Evolutionary conservation across 2,113 vertebrate species (phyloP).

Genomic region (Proteles cristata): DNA sequence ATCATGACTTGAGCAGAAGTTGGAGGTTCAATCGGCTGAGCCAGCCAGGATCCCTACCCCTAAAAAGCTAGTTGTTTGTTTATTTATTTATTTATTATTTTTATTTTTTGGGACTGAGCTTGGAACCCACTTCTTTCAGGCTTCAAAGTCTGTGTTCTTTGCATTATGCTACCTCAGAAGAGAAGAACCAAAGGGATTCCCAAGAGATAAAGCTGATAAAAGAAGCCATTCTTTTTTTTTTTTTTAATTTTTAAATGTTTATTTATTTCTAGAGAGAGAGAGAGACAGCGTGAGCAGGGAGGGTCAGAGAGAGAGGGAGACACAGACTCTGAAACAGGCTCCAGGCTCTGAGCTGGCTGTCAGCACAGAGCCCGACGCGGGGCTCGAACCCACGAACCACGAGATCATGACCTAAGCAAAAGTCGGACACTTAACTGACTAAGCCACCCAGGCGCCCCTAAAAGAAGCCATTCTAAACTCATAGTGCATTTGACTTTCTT

Average conservation of each 20-base stretch:
- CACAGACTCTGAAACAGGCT: too few relatives aligned
- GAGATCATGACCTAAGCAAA: too few relatives aligned
- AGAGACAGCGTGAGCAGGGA: too few relatives aligned
- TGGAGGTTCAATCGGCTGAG: neutral
- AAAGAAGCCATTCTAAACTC: neutral
- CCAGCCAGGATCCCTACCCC: neutral
- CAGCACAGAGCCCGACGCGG: too few relatives aligned
- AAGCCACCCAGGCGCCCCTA: neutral
- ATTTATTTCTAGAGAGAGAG: too few relatives aligned
- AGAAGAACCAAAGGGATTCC: neutral
- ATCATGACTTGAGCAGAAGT: too few relatives aligned
- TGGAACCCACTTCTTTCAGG: neutral
- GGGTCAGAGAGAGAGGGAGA: too few relatives aligned
- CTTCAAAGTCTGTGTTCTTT: neutral
- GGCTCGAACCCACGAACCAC: too few relatives aligned
- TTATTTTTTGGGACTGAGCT: neutral
- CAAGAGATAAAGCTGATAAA: slow-evolving; percentile 16
- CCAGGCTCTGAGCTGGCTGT: too few relatives aligned
- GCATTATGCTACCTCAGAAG: neutral
- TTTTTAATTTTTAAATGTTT: too few relatives aligned
- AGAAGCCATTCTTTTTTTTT: neutral
- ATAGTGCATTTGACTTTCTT: slow-evolving; percentile 10
- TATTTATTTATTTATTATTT: neutral
- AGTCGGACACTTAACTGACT: too few relatives aligned
- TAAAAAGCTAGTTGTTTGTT: neutral